Evolutionary conservation across 2,888 invertebrate genomes (phyloP).

Genomic region (Seira ritae): DNA sequence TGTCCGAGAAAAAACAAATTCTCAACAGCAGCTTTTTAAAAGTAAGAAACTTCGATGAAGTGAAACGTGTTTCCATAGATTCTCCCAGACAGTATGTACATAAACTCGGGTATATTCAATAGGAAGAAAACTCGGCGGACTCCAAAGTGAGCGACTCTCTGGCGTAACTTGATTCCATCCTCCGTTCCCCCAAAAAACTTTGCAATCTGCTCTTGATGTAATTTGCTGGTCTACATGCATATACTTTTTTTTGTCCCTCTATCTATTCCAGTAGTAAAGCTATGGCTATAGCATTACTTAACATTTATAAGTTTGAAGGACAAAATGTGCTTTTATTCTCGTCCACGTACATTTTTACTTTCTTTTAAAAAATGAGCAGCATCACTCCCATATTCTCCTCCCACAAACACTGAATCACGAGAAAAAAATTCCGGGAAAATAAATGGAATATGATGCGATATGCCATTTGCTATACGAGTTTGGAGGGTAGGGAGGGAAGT

Average conservation of each 20-base stretch:
- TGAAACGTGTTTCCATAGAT: no score
- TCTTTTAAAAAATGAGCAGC: constrained; percentile 34
- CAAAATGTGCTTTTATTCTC: constrained; percentile 25
- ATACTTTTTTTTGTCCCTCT: neutral
- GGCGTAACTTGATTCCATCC: constrained; percentile 52
- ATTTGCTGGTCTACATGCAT: constrained; percentile 43
- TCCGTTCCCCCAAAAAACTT: constrained; percentile 43
- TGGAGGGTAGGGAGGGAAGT: no score
- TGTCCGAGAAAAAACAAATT: no score
- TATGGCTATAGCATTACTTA: no score
- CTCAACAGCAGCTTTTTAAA: no score
- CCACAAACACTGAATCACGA: constrained; percentile 44
- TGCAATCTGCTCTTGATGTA: constrained; percentile 58
- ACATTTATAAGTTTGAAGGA: no score
- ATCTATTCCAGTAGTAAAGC: neutral
- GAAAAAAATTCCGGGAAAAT: constrained; percentile 11
- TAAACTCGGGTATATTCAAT: constrained; percentile 20
- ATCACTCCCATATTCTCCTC: constrained; percentile 49
- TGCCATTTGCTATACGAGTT: constrained; percentile 31
- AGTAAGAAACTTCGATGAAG: no score
- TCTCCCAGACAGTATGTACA: no score
- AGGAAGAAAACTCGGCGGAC: constrained; percentile 21
- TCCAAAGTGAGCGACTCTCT: constrained; percentile 47
- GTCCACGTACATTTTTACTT: constrained; percentile 9
- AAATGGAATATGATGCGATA: neutral